Evolutionary conservation across 2,797 vertebrate species (phyloP).

Genomic region (Myotis daubentonii): DNA sequence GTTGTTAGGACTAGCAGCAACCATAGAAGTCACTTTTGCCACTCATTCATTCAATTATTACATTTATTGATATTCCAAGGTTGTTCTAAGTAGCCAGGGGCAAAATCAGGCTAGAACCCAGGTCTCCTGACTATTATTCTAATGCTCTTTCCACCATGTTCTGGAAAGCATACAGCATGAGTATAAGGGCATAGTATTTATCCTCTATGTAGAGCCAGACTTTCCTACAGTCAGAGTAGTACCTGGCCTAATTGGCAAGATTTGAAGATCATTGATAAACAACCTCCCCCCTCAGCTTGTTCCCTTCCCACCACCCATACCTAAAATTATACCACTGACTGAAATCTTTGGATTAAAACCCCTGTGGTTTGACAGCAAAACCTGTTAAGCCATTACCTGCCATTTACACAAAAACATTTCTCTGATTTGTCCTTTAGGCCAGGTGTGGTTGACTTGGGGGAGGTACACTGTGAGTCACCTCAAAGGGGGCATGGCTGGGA

Average conservation of each 20-base stretch:
- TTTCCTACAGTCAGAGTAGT: constrained; percentile 22
- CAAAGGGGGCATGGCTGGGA: not conserved
- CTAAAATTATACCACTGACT: constrained; percentile 39
- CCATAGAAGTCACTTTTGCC: constrained; percentile 8
- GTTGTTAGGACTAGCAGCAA: not conserved
- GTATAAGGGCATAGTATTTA: not conserved
- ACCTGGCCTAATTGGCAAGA: constrained; percentile 37
- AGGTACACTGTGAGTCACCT: not conserved
- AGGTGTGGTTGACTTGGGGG: not conserved
- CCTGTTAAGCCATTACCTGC: not conserved
- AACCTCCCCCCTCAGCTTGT: not conserved
- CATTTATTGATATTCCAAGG: not conserved
- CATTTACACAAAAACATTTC: constrained; percentile 51
- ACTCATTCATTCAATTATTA: not conserved
- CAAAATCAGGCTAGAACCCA: constrained; percentile 30
- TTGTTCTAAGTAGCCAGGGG: constrained; percentile 22
- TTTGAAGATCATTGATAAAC: constrained; percentile 3
- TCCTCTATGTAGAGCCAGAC: not conserved
- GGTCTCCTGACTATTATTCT: constrained; percentile 31
- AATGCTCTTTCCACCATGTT: not conserved
- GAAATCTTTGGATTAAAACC: constrained; percentile 41
- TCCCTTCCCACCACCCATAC: not conserved
- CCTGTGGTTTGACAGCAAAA: constrained; percentile 17
- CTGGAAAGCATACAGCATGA: not conserved
- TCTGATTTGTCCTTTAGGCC: constrained; percentile 30